Evolutionary conservation across 2,888 invertebrate species (phyloP).

Genomic region (Drosophila neutralis): DNA sequence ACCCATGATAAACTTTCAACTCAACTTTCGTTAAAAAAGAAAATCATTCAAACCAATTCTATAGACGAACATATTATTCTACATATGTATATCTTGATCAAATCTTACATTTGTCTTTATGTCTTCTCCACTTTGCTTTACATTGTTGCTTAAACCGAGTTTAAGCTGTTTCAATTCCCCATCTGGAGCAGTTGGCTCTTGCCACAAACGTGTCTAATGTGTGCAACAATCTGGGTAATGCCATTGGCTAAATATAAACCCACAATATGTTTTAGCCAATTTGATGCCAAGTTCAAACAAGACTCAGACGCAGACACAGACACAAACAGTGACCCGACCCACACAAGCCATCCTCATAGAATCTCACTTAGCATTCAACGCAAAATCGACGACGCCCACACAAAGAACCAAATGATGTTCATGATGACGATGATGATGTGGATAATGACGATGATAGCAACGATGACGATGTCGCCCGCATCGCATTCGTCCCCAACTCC

Average conservation of each 20-base stretch:
- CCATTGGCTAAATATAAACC: slow-evolving; percentile 61
- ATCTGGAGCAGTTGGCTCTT: slow-evolving; percentile 22
- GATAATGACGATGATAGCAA: slow-evolving; percentile 2
- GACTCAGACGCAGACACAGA: slow-evolving; percentile 35
- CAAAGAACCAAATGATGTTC: slow-evolving; percentile 20
- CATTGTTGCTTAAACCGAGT: neutral
- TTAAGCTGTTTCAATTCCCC: slow-evolving; percentile 5
- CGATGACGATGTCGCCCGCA: slow-evolving; percentile 29
- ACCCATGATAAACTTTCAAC: neutral
- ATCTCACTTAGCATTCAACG: slow-evolving; percentile 59
- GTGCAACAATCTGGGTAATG: slow-evolving; percentile 54
- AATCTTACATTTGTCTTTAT: neutral
- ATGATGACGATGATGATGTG: slow-evolving; percentile 28
- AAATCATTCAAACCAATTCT: neutral
- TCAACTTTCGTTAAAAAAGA: neutral
- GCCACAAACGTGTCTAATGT: slow-evolving; percentile 8
- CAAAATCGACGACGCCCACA: slow-evolving; percentile 48
- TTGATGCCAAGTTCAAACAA: slow-evolving; percentile 63
- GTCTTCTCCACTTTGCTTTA: neutral
- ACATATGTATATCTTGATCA: neutral
- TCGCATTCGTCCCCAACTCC: slow-evolving; percentile 6
- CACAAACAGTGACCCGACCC: slow-evolving; percentile 32
- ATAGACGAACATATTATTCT: neutral
- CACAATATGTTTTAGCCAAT: slow-evolving; percentile 63
- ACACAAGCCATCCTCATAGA: slow-evolving; percentile 33